Evolutionary conservation across 2,888 invertebrate genomes (phyloP).

Genomic region (Drosophila sordidula): DNA sequence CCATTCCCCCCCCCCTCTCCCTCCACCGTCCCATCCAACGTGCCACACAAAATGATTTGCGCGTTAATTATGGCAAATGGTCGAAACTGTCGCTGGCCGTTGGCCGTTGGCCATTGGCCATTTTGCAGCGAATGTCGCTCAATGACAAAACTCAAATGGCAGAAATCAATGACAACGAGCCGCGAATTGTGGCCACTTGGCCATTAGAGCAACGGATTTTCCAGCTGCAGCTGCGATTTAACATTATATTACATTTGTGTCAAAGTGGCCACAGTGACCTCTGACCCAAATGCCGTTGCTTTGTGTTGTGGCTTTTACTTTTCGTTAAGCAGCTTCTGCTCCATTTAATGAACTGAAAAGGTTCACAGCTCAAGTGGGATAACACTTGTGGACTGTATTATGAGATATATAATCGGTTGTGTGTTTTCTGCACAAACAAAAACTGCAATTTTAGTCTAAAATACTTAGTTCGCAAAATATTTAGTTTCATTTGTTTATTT

Average conservation of each 20-base stretch:
- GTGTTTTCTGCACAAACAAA: no score
- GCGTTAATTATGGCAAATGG: slow-evolving; percentile 67
- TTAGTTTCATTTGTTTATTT: no score
- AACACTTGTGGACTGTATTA: not conserved
- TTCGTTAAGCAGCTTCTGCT: slow-evolving; percentile 8
- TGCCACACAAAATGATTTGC: slow-evolving; percentile 41
- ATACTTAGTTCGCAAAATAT: no score
- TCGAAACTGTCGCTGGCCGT: slow-evolving; percentile 13
- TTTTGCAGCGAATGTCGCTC: slow-evolving; percentile 18
- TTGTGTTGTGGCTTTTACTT: slow-evolving; percentile 49
- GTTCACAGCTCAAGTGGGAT: not conserved
- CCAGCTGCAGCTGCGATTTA: slow-evolving; percentile 28
- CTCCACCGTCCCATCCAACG: no score
- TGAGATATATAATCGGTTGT: no score
- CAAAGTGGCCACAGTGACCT: slow-evolving; percentile 46
- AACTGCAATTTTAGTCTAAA: no score
- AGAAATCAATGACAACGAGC: slow-evolving; percentile 62
- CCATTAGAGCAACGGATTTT: slow-evolving; percentile 44
- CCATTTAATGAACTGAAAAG: slow-evolving; percentile 7
- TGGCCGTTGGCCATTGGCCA: slow-evolving; percentile 8
- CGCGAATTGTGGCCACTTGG: slow-evolving; percentile 62
- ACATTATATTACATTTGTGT: slow-evolving; percentile 41
- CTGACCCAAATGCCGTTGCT: slow-evolving; percentile 34
- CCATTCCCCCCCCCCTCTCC: no score
- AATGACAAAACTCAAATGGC: slow-evolving; percentile 39